phyloP scores from a whole-genome alignment of 2,797 vertebrate genomes.

The Argentina silus region DNA sequence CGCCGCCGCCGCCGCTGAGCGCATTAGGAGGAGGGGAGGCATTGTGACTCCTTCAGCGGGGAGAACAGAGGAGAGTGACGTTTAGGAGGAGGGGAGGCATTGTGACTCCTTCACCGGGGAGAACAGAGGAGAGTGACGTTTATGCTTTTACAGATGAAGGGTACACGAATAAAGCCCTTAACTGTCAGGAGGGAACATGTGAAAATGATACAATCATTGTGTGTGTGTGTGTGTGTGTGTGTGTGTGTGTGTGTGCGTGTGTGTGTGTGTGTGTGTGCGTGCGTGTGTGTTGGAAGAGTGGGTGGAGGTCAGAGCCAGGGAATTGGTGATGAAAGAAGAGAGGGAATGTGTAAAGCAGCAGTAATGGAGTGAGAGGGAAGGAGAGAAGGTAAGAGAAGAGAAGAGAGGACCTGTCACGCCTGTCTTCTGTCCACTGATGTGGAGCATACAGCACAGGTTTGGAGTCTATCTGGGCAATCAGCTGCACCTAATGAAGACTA shows the following conservation, averaged over 20 bases:
- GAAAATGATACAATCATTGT: not conserved
- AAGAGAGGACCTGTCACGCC: not conserved
- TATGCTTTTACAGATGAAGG: not conserved
- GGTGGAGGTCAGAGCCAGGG: not conserved
- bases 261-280: not conserved
- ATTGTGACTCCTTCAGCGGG: not conserved
- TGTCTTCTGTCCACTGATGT: not conserved
- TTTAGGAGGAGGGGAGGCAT: too few species aligned
- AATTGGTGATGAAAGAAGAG: not conserved
- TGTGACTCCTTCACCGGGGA: too few species aligned
- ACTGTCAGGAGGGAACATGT: not conserved
- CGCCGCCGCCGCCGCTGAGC: not conserved
- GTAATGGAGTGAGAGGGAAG: not conserved
- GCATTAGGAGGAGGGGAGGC: slow-evolving; percentile 20
- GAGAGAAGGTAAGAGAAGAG: slow-evolving; percentile 15
- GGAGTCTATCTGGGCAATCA: not conserved
- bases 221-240: too few species aligned
- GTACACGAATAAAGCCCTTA: not conserved
- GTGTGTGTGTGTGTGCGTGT: too few species aligned
- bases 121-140: too few species aligned
- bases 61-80: slow-evolving; percentile 4
- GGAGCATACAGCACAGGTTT: not conserved
- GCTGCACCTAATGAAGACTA: not conserved
- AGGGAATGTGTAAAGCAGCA: not conserved
- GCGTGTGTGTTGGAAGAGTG: not conserved